Evolutionary conservation across 35 echinoderm and acorn worm species (phyloP), one percentile per base, ranked within the genome.

Genomic region (Holothuria glaberrima): DNA sequence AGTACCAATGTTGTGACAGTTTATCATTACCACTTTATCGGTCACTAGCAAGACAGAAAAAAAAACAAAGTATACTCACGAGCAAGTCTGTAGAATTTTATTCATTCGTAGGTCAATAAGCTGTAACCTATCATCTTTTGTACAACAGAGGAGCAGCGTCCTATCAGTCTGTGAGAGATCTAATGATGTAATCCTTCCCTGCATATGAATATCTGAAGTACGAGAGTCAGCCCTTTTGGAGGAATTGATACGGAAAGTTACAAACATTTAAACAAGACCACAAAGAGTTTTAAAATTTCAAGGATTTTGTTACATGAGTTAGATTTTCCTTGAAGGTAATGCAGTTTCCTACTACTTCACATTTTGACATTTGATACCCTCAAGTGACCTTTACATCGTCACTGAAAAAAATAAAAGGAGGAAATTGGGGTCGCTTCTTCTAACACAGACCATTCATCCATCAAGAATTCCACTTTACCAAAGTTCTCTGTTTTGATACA

Each of bases 101-200:
- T 95, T 95, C 91, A 89, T 92, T 58, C 97, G 66, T 4, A 99
- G 84, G 32, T 99, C 97, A 54, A 95, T 90, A 16, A 95, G 29
- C 48, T 93, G 90, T 24, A 95, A 62, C 19, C 88, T 27, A 79
- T 95, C 91, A 32, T 99, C 93, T 71, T 88, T 93, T 7, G 91
- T 90, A 66, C 93, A 95, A 0, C 60, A 54, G 13, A 99, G 77
- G 5, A 99, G 46, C 24, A 83, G 60, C 13, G 71, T 86, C 27
- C 97, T 68, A 54, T 98, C 96, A 7, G 68, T 45, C 34, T 59
- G 85, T 77, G 93, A 93, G 30, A 99, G 65, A 28, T 99, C 93
- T 77, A 99, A 83, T 0, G 97, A 99, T n/a, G 97, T 99, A 18
- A 99, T 83, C 56, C 88, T 95, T 25, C 97, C 97, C 27, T 92